phyloP scores from a whole-genome alignment of 2,113 vertebrate genomes.

The Thamnophis sirtalis region DNA sequence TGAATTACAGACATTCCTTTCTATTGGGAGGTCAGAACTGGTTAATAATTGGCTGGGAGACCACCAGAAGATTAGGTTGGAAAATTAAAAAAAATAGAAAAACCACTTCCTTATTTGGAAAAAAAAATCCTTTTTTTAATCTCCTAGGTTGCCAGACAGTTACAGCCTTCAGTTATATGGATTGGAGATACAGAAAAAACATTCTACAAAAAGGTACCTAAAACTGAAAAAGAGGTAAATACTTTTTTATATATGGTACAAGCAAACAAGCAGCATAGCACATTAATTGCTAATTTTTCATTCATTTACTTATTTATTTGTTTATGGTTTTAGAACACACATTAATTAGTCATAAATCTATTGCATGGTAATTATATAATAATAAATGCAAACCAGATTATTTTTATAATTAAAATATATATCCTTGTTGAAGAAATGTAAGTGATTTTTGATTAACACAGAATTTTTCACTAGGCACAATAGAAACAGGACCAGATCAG shows the following conservation, averaged over 20 bases:
- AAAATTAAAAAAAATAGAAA: background rate
- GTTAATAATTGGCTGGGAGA: background rate
- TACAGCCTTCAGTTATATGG: conserved; percentile 85
- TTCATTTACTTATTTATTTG: background rate
- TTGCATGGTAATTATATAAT: background rate
- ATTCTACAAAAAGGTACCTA: conserved; percentile 72
- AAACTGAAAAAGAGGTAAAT: conserved; percentile 68
- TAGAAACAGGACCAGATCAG: background rate
- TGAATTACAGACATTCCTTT: background rate
- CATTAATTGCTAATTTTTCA: background rate
- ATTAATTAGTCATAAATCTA: background rate
- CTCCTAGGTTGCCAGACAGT: conserved; percentile 75
- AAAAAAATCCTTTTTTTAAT: background rate
- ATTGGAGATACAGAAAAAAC: conserved; percentile 80
- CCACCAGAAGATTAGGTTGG: background rate
- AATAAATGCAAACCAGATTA: background rate
- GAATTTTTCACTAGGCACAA: background rate
- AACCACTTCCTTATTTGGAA: background rate
- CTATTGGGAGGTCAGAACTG: background rate
- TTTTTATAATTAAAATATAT: background rate
- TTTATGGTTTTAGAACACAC: background rate
- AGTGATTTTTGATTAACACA: background rate
- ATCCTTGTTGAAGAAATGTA: background rate
- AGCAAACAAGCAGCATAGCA: background rate
- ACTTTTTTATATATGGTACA: background rate